Evolutionary conservation across 2,113 vertebrate genomes (phyloP).

Genomic region (Ahaetulla prasina): DNA sequence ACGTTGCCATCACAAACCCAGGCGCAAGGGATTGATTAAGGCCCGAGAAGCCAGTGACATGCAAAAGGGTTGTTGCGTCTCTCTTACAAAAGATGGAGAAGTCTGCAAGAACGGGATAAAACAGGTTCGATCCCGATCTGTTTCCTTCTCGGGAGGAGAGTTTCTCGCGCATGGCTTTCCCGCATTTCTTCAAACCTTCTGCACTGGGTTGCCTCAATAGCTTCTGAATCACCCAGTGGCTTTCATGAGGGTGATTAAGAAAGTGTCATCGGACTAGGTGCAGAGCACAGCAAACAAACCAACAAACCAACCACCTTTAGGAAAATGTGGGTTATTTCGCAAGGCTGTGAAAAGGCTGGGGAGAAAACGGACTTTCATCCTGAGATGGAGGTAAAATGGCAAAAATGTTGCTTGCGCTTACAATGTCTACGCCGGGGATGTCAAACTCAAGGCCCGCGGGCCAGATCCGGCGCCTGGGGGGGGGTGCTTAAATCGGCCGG

Average conservation of each 20-base stretch:
- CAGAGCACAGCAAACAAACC: too few relatives aligned
- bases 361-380: background rate
- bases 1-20: background rate
- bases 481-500: too few relatives aligned
- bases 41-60: background rate
- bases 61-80: accelerated
- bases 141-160: background rate
- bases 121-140: background rate
- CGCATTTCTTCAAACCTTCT: background rate
- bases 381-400: background rate
- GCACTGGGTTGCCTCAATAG: background rate
- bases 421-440: too few relatives aligned
- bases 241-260: background rate
- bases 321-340: background rate
- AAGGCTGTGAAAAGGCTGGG: background rate
- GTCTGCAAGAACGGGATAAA: background rate
- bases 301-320: background rate
- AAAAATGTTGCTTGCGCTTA: background rate
- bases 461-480: too few relatives aligned
- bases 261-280: too few relatives aligned
- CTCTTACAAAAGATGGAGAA: background rate
- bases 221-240: background rate
- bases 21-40: background rate
- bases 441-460: too few relatives aligned
- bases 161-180: background rate